phyloP scores from a whole-genome alignment of 2,797 vertebrate species.

The Microcaecilia unicolor region DNA sequence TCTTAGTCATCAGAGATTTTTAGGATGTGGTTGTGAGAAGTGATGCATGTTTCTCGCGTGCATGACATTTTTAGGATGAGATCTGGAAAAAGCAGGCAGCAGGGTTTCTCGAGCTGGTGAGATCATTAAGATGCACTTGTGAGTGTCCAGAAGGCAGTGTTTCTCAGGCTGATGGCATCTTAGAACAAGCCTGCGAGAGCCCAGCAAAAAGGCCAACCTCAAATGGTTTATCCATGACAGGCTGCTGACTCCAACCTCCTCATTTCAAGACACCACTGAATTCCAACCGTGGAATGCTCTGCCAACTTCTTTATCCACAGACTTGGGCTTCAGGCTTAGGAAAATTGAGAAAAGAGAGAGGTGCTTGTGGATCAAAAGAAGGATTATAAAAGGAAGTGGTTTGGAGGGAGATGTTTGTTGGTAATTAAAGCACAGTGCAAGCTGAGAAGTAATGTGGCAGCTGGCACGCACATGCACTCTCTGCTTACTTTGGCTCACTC shows the following conservation, averaged over 20 bases:
- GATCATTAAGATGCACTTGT: no score
- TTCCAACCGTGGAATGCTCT: conserved; percentile 3
- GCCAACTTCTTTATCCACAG: neutral
- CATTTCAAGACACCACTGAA: neutral
- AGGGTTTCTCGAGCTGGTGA: neutral
- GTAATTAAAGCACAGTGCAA: conserved; percentile 12
- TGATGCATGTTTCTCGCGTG: no score
- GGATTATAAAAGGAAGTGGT: conserved; percentile 29
- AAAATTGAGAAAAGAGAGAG: no score
- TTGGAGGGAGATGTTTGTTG: conserved; percentile 15
- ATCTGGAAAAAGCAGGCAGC: accelerated
- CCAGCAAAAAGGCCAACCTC: neutral
- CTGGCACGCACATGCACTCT: conserved; percentile 22
- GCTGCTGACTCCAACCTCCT: neutral
- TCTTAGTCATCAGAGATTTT: neutral
- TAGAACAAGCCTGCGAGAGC: no score
- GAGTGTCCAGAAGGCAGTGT: neutral
- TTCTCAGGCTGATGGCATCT: no score
- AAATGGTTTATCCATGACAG: accelerated
- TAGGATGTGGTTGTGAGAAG: accelerated
- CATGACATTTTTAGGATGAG: no score
- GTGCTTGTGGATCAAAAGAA: conserved; percentile 5
- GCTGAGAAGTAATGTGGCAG: conserved; percentile 32
- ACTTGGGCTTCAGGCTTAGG: neutral
- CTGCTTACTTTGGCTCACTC: conserved; percentile 51